These are phyloP conservation scores for Carettochelys insculpta DNA, from an alignment of 2,113 vertebrate genomes.

Conservation along the genomic window DNA sequence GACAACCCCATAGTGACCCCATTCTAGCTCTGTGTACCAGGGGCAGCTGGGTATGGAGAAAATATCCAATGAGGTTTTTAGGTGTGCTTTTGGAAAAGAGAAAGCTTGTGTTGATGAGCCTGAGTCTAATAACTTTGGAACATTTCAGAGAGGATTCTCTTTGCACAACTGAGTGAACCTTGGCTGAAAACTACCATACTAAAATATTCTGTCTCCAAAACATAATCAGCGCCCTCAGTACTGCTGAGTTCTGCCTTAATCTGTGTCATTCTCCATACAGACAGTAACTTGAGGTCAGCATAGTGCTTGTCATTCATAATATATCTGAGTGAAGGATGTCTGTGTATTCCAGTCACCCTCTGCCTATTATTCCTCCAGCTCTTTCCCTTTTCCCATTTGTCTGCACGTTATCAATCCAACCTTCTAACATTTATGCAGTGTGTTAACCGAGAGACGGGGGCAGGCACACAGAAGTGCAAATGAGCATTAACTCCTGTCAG, in stretches of 20 bases:
- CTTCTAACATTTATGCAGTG: not conserved
- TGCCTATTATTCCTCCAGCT: not conserved
- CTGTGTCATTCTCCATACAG: not conserved
- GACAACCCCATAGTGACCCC: not conserved
- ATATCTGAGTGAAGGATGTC: not conserved
- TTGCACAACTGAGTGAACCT: not conserved
- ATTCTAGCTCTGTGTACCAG: not conserved
- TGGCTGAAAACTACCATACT: not conserved
- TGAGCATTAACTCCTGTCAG: not conserved
- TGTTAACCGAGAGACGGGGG: not conserved
- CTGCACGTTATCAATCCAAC: not conserved
- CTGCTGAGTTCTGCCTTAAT: not conserved
- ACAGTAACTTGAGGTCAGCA: not conserved
- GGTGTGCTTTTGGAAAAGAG: not conserved
- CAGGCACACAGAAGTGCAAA: not conserved
- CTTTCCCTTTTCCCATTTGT: not conserved
- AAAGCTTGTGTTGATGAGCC: not conserved
- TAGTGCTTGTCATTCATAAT: not conserved
- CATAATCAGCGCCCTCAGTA: not conserved
- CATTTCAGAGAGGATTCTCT: not conserved
- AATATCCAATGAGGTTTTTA: not conserved
- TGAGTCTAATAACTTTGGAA: not conserved
- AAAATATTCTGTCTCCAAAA: constrained; percentile 6
- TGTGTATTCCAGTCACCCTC: not conserved
- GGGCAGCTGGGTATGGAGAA: not conserved